These are phyloP conservation scores for Diploptera punctata DNA, from an alignment of 2,888 invertebrate species.

Conservation along the genomic window DNA sequence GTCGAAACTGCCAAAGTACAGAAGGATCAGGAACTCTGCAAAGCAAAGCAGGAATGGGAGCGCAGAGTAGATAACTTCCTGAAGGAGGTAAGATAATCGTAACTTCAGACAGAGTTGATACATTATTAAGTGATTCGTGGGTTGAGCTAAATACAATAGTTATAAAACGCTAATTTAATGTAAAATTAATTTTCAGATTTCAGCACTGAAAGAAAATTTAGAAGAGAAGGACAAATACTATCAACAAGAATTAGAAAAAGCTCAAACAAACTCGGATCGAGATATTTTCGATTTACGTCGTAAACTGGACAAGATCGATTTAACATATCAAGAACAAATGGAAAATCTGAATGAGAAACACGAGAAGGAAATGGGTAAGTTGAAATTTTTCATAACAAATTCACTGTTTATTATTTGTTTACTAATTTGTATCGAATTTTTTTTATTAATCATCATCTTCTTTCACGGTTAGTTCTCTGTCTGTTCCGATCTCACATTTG, in stretches of 20 bases:
- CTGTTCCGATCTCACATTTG: too few relatives aligned
- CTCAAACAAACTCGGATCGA: conserved; percentile 70
- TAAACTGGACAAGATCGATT: conserved; percentile 75
- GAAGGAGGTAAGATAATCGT: conserved; percentile 60
- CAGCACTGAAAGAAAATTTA: conserved; percentile 68
- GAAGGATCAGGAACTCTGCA: conserved; percentile 64
- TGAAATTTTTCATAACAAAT: too few relatives aligned
- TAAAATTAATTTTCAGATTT: conserved; percentile 69
- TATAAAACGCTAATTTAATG: too few relatives aligned
- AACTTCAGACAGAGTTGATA: too few relatives aligned
- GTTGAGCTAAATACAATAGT: too few relatives aligned
- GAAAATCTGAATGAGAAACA: conserved; percentile 70
- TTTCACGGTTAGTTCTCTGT: too few relatives aligned
- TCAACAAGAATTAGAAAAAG: conserved; percentile 62
- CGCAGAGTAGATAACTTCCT: conserved; percentile 57
- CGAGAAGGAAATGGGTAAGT: conserved; percentile 70
- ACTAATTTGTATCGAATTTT: too few relatives aligned
- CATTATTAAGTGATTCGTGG: too few relatives aligned
- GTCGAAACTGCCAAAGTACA: conserved; percentile 62
- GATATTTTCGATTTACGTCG: conserved; percentile 72
- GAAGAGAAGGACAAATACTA: conserved; percentile 66
- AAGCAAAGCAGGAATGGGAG: conserved; percentile 61
- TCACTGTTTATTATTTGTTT: too few relatives aligned
- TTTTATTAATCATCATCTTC: too few relatives aligned
- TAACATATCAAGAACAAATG: conserved; percentile 73